Percentiles rank a stretch among this genome's conserved stretches.
These are phyloP conservation scores for Pelodytes ibericus DNA, from an alignment of 2,797 vertebrate species.

Conservation along the genomic window DNA sequence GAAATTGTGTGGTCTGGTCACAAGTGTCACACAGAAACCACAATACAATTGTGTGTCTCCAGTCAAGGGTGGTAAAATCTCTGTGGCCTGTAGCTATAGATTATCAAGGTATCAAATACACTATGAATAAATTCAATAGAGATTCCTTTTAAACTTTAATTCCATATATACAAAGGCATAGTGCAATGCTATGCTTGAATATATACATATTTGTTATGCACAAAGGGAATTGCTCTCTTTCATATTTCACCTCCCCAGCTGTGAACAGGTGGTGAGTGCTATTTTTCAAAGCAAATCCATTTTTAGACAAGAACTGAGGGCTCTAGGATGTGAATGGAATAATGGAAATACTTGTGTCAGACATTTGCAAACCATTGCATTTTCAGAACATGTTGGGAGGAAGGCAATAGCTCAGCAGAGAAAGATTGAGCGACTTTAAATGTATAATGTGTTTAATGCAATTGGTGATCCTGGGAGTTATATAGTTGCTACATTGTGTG, in stretches of 20 bases:
- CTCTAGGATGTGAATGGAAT: constrained; percentile 9
- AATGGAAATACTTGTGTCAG: neutral
- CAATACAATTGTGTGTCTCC: too few species aligned
- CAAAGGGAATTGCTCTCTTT: constrained; percentile 11
- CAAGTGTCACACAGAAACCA: too few species aligned
- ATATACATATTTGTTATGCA: constrained; percentile 11
- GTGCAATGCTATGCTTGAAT: neutral
- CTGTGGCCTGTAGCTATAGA: neutral
- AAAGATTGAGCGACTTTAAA: neutral
- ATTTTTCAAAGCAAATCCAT: constrained; percentile 20
- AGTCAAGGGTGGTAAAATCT: neutral
- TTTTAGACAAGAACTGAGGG: constrained; percentile 18
- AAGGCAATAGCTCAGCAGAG: constrained; percentile 7
- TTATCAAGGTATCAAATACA: neutral
- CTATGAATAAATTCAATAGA: neutral
- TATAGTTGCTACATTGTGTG: too few species aligned
- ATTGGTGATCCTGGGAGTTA: too few species aligned
- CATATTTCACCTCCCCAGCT: constrained; percentile 4
- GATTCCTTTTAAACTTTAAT: neutral
- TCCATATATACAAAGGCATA: neutral
- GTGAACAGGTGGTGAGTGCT: constrained; percentile 5
- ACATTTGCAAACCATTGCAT: neutral
- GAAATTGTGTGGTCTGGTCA: too few species aligned
- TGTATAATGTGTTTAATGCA: neutral
- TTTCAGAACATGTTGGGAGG: neutral